Evolutionary conservation across 2,797 vertebrate genomes (phyloP), one percentile per base, ranked within the genome.

Genomic region (Chromobotia macracanthus): DNA sequence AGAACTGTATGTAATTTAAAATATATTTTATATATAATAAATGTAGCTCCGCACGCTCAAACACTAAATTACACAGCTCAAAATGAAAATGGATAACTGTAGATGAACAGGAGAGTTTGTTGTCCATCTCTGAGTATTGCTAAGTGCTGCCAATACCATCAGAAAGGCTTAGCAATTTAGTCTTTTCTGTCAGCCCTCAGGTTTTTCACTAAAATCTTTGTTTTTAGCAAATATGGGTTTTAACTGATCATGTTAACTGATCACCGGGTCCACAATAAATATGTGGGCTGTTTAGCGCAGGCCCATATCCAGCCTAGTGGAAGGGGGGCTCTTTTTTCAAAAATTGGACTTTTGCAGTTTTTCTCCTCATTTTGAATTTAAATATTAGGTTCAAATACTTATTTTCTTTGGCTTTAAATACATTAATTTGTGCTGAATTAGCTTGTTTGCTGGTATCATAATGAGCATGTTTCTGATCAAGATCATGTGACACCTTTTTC

Each of bases 21-120:
- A 13, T 50, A 0, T 12, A 38, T 5, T 25, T 8, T n/a, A 28
- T 16, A 5, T 60, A 15, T 13, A 48, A 48, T 48, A 48, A 6
- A 55, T n/a, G 5, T 55, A 19, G 51, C 51, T 19, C 11, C 2
- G 13, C 9, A 9, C 44, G 10, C 44, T 15, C n/a, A 1, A 3
- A 51, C 48, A 51, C 44, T 9, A 46, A n/a, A n/a, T n/a, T n/a
- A 6, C 35, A 7, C 5, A 6, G 35, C 35, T 38, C 35, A 38
- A 38, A 38, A 38, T 38, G 6, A 38, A 38, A 38, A 38, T 60
- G 41, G 21, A 72, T 4, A 9, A 5, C 23, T 28, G 3, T 21
- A 28, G 44, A 74, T 74, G 46, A 73, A 28, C 71, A n/a, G 18
- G 12, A 2, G 12, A 3, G 25, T 63, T 61, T 73, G 53, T 61